Evolutionary conservation across 23 tunicate genomes (phyloP).

Genomic region (Styela plicata): DNA sequence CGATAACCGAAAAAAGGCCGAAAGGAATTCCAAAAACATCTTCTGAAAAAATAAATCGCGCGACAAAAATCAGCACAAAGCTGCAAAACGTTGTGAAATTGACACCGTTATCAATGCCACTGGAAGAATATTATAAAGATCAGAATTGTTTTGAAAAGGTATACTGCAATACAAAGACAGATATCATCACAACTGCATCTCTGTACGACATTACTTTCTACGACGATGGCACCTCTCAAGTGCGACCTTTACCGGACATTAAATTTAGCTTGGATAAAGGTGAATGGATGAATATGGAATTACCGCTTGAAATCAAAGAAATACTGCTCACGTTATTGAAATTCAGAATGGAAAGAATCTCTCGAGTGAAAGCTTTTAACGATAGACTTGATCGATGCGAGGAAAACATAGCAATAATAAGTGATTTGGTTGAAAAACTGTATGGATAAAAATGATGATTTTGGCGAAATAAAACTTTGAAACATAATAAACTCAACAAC

Average conservation of each 20-base stretch:
- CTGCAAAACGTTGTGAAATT: not conserved
- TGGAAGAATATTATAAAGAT: not conserved
- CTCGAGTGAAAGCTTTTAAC: not conserved
- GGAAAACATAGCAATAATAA: not conserved
- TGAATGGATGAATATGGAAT: conserved; percentile 39
- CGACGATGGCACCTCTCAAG: not conserved
- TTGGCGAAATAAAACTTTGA: no score
- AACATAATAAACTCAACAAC: no score
- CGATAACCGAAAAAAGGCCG: no score
- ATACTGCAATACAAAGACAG: not conserved
- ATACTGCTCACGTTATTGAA: conserved; percentile 10
- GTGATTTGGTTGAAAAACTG: not conserved
- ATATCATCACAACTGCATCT: conserved; percentile 4
- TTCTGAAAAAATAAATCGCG: not conserved
- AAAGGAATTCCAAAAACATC: not conserved
- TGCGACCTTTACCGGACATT: conserved; percentile 23
- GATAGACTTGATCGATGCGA: conserved; percentile 1
- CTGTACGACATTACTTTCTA: not conserved
- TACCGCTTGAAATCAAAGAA: conserved; percentile 32
- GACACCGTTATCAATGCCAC: not conserved
- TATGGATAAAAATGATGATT: conserved; percentile 12
- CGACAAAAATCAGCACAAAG: not conserved
- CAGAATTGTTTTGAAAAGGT: not conserved
- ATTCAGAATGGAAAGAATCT: not conserved
- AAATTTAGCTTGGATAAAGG: conserved; percentile 39